Evolutionary conservation across 1,140 invertebrate species (phyloP).

Genomic region (Trypoxylus dichotomus): DNA sequence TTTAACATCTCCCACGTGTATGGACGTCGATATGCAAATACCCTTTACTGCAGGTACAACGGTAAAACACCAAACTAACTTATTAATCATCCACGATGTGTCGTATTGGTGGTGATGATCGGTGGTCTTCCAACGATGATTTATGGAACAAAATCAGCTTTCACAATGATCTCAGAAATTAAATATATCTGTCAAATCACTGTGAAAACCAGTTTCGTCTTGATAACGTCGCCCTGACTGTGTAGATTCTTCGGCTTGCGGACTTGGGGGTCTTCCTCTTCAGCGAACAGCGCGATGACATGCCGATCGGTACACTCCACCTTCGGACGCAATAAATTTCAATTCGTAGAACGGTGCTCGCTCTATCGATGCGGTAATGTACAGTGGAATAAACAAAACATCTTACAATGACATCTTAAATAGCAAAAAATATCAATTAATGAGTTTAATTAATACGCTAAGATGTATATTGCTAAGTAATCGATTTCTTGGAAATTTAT

Average conservation of each 20-base stretch:
- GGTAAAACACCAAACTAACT: background rate
- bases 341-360: too few relatives aligned
- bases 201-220: constrained; percentile 90
- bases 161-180: constrained; percentile 91
- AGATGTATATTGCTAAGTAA: too few relatives aligned
- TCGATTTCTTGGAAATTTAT: too few relatives aligned
- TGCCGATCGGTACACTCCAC: background rate
- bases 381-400: too few relatives aligned
- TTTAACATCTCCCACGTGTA: too few relatives aligned
- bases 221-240: constrained; percentile 41
- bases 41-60: too few relatives aligned
- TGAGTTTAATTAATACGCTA: too few relatives aligned
- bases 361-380: too few relatives aligned
- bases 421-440: too few relatives aligned
- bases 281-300: background rate
- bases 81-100: background rate
- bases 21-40: too few relatives aligned
- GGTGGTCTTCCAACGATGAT: constrained; percentile 37
- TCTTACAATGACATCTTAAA: too few relatives aligned
- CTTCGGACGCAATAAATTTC: too few relatives aligned
- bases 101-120: background rate
- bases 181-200: constrained; percentile 84
- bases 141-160: constrained; percentile 83
- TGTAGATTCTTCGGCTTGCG: constrained; percentile 34
- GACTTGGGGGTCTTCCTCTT: constrained; percentile 38